phyloP scores from a whole-genome alignment of 2,797 vertebrate species.

The Gadopsis bispinosus region DNA sequence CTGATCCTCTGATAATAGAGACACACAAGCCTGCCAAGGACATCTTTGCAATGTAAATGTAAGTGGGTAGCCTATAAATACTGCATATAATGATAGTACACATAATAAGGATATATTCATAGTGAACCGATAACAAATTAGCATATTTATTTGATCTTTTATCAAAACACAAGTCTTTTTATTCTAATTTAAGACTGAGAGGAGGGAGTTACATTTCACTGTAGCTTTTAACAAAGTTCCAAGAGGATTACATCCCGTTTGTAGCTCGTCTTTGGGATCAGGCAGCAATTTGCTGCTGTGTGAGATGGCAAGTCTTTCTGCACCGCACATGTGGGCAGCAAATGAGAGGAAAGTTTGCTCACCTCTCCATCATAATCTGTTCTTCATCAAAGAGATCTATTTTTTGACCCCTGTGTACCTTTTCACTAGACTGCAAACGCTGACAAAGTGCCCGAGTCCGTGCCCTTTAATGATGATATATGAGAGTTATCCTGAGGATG shows the following conservation, averaged over 20 bases:
- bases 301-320: slow-evolving; percentile 44
- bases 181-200: slow-evolving; percentile 22
- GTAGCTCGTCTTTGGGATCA: slow-evolving; percentile 65
- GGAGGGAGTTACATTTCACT: slow-evolving; percentile 23
- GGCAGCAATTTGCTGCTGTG: slow-evolving; percentile 51
- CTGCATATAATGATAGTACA: slow-evolving; percentile 8
- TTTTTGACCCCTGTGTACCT: slow-evolving; percentile 64
- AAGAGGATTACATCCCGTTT: slow-evolving; percentile 61
- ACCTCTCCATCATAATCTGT: slow-evolving; percentile 74
- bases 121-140: slow-evolving; percentile 7
- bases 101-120: slow-evolving; percentile 19
- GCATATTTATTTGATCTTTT: slow-evolving; percentile 40
- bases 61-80: slow-evolving; percentile 18
- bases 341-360: slow-evolving; percentile 64
- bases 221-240: slow-evolving; percentile 50
- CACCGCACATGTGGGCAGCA: slow-evolving; percentile 45
- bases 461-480: slow-evolving; percentile 76
- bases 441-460: slow-evolving; percentile 59
- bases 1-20: slow-evolving; percentile 45
- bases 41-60: slow-evolving; percentile 37
- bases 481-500: slow-evolving; percentile 64
- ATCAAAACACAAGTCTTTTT: slow-evolving; percentile 15
- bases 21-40: slow-evolving; percentile 2
- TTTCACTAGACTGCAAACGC: slow-evolving; percentile 62
- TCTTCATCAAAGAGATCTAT: slow-evolving; percentile 70